Evolutionary conservation across 1,140 invertebrate species (phyloP).

Genomic region (Leptoteleia sp.): DNA sequence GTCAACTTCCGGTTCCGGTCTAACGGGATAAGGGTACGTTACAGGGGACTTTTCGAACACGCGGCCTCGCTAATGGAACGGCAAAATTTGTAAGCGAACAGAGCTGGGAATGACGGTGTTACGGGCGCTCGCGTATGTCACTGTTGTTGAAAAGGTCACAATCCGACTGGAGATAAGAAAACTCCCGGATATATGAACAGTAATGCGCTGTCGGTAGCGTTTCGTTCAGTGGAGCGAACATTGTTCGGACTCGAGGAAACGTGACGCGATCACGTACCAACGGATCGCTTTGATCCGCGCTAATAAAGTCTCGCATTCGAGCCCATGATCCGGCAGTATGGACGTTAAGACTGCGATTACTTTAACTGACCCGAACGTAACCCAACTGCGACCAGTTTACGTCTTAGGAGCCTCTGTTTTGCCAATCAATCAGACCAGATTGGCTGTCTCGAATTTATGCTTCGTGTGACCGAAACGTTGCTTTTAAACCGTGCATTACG

Average conservation of each 20-base stretch:
- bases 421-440: background rate
- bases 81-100: conserved; percentile 70
- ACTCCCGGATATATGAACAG: too few species aligned
- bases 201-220: conserved; percentile 42
- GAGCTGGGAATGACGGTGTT: conserved; percentile 60
- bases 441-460: background rate
- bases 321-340: conserved; percentile 33
- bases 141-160: conserved; percentile 56
- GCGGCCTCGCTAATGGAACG: conserved; percentile 60
- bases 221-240: conserved; percentile 1
- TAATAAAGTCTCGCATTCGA: too few species aligned
- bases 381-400: conserved; percentile 25
- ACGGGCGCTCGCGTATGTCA: conserved; percentile 27
- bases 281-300: background rate
- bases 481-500: too few species aligned
- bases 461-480: conserved; percentile 18
- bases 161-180: too few species aligned
- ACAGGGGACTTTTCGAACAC: conserved; percentile 21
- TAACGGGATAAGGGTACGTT: conserved; percentile 41
- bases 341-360: conserved; percentile 56
- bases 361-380: too few species aligned
- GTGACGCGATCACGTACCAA: background rate
- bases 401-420: conserved; percentile 54
- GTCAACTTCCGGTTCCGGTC: conserved; percentile 16
- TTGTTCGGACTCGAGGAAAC: background rate